Evolutionary conservation across 1,140 invertebrate genomes (phyloP).

Genomic region (Mylabris phalerata): DNA sequence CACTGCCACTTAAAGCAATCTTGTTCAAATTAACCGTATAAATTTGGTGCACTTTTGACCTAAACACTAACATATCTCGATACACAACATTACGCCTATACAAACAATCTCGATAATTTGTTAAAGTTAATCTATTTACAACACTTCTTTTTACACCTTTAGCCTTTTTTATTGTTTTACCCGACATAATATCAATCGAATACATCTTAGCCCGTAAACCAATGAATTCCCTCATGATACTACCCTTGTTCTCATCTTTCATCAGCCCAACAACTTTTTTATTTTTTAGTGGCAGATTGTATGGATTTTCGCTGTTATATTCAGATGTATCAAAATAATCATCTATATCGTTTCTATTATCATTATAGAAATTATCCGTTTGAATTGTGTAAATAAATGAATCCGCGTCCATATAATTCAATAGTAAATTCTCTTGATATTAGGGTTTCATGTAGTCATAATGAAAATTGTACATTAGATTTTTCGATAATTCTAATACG

Average conservation of each 20-base stretch:
- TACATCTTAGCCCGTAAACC: slow-evolving; percentile 4
- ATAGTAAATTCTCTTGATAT: slow-evolving; percentile 23
- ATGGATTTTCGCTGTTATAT: not conserved
- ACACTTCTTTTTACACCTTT: not conserved
- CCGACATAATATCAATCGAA: not conserved
- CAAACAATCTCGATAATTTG: slow-evolving; percentile 4
- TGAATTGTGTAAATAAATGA: slow-evolving; percentile 38
- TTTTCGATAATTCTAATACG: slow-evolving; percentile 37
- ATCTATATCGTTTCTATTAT: slow-evolving; percentile 23
- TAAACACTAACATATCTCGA: no score
- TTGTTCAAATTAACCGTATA: no score
- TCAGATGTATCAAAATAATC: slow-evolving; percentile 32
- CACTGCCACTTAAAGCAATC: no score
- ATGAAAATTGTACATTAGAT: slow-evolving; percentile 33
- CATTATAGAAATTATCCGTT: slow-evolving; percentile 31
- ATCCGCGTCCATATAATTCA: slow-evolving; percentile 42
- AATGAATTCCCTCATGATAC: slow-evolving; percentile 3
- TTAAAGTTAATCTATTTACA: not conserved
- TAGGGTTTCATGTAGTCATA: slow-evolving; percentile 27
- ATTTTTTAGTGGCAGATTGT: not conserved
- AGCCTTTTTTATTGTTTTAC: not conserved
- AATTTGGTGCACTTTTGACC: no score
- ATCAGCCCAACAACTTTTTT: slow-evolving; percentile 1
- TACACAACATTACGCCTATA: not conserved
- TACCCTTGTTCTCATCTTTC: slow-evolving; percentile 4